phyloP scores from a whole-genome alignment of 2,888 invertebrate species.

The Apamea anceps region DNA sequence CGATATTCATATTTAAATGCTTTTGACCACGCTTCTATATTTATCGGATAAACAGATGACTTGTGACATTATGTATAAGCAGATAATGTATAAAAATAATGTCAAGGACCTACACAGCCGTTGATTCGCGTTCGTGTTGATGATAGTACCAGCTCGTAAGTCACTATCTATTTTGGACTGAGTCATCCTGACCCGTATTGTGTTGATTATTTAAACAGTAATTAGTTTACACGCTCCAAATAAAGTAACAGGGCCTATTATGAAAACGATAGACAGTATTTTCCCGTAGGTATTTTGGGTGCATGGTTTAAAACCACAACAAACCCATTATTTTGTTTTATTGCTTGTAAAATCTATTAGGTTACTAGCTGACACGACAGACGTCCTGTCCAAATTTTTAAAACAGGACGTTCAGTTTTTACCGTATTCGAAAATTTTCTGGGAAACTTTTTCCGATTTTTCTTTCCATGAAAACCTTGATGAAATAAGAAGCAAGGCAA shows the following conservation, averaged over 20 bases:
- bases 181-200: constrained; percentile 51
- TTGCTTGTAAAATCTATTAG: neutral
- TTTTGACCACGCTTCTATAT: constrained; percentile 38
- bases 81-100: constrained; percentile 77
- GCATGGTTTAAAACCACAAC: neutral
- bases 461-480: neutral
- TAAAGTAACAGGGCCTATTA: neutral
- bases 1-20: constrained; percentile 21
- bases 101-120: constrained; percentile 79
- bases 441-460: no score
- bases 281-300: constrained; percentile 24
- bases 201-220: constrained; percentile 20
- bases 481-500: no score
- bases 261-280: constrained; percentile 14
- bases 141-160: constrained; percentile 71
- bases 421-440: neutral
- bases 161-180: constrained; percentile 46
- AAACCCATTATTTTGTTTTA: neutral
- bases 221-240: constrained; percentile 16
- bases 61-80: constrained; percentile 68
- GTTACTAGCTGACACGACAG: neutral
- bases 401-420: neutral
- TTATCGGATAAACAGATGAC: constrained; percentile 49
- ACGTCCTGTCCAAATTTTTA: neutral
- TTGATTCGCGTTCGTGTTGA: constrained; percentile 78